Evolutionary conservation across 2,113 vertebrate genomes (phyloP).

Genomic region (Ammospiza caudacuta): DNA sequence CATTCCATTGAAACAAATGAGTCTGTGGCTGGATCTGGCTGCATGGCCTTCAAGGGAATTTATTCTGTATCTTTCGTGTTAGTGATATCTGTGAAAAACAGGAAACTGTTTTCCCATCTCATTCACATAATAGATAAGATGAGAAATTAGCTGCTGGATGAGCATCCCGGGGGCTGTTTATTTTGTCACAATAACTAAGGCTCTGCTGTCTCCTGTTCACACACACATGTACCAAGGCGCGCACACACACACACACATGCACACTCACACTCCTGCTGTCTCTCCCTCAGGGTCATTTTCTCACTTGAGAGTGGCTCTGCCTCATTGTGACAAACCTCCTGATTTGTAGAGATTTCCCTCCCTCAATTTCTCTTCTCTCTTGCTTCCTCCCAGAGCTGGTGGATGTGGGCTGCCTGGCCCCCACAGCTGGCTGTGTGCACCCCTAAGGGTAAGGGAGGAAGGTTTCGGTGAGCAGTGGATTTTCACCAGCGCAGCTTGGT

Average conservation of each 20-base stretch:
- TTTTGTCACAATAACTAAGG: slow-evolving; percentile 72
- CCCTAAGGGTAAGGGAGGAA: neutral
- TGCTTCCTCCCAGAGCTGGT: neutral
- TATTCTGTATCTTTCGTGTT: slow-evolving; percentile 67
- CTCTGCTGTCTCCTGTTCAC: neutral
- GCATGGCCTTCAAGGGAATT: slow-evolving; percentile 68
- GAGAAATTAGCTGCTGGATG: slow-evolving; percentile 77
- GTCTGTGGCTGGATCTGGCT: slow-evolving; percentile 43
- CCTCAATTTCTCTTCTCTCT: neutral
- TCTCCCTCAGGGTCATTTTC: neutral
- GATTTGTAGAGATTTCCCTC: neutral
- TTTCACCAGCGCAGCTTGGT: neutral
- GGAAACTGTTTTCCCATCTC: slow-evolving; percentile 77
- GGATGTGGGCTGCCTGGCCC: neutral
- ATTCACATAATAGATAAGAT: slow-evolving; percentile 80
- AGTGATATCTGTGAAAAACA: slow-evolving; percentile 74
- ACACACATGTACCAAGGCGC: rapidly evolving
- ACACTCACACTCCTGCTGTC: rapidly evolving
- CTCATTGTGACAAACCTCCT: neutral
- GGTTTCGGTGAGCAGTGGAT: neutral
- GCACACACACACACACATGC: rapidly evolving
- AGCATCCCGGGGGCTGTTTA: slow-evolving; percentile 74
- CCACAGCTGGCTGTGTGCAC: neutral
- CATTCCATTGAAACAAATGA: slow-evolving; percentile 51
- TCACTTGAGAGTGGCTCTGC: neutral